phyloP scores from a whole-genome alignment of 2,888 invertebrate species.

The Phyllotreta striolata region DNA sequence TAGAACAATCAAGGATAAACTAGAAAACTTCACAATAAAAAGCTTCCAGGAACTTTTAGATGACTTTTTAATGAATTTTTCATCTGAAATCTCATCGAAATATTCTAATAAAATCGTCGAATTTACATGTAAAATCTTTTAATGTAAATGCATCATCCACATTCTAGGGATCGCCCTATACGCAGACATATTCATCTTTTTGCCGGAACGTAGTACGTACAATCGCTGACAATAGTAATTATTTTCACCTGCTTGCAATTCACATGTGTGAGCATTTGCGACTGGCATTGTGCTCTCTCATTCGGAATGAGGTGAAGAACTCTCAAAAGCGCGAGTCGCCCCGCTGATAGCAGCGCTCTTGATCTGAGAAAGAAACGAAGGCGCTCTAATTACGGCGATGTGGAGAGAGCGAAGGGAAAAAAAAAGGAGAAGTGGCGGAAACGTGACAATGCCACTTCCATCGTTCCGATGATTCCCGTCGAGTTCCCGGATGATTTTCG shows the following conservation, averaged over 20 bases:
- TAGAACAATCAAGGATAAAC: too few species aligned
- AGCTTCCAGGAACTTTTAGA: too few species aligned
- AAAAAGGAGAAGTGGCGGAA: constrained; percentile 9
- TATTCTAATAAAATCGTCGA: too few species aligned
- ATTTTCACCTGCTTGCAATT: constrained; percentile 10
- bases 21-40: too few species aligned
- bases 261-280: constrained; percentile 11
- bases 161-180: too few species aligned
- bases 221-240: constrained; percentile 10
- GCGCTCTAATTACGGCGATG: constrained; percentile 6
- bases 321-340: constrained; percentile 11
- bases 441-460: constrained; percentile 18
- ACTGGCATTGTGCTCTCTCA: constrained; percentile 1
- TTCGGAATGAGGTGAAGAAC: constrained; percentile 9
- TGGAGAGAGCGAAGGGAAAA: constrained; percentile 3
- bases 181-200: too few species aligned
- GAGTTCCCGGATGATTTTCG: too few species aligned
- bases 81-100: too few species aligned
- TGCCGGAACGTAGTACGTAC: too few species aligned
- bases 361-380: constrained; percentile 9
- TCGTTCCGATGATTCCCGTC: neutral
- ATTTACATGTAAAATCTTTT: too few species aligned
- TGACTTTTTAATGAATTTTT: too few species aligned
- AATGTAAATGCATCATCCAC: too few species aligned
- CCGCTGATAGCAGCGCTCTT: constrained; percentile 8